Evolutionary conservation across 2,113 vertebrate species (phyloP).

Genomic region (Oryzias javanicus): DNA sequence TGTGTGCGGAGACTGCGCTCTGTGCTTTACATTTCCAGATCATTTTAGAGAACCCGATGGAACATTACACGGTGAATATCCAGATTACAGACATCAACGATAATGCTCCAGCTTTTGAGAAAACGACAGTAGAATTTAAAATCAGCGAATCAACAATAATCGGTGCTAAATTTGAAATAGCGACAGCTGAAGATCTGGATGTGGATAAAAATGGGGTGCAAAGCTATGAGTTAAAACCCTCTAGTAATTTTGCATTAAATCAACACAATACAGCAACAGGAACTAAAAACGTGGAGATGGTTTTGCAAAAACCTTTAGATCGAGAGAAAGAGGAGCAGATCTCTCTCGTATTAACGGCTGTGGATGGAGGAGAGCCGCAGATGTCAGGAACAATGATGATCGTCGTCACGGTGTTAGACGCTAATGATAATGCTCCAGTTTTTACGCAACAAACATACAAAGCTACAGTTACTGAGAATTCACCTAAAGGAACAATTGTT

Average conservation of each 20-base stretch:
- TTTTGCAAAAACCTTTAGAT: conserved; percentile 59
- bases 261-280: conserved; percentile 28
- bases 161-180: conserved; percentile 74
- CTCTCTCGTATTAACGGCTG: conserved; percentile 53
- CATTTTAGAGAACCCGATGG: conserved; percentile 62
- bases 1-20: conserved; percentile 51
- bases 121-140: conserved; percentile 73
- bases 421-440: conserved; percentile 82
- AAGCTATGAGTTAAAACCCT: conserved; percentile 66
- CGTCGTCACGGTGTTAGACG: conserved; percentile 82
- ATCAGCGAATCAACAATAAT: conserved; percentile 78
- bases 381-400: conserved; percentile 58
- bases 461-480: conserved; percentile 65
- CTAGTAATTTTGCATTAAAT: conserved; percentile 56
- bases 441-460: conserved; percentile 76
- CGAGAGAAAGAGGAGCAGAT: conserved; percentile 45
- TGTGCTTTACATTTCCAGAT: conserved; percentile 62
- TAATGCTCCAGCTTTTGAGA: conserved; percentile 70
- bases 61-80: conserved; percentile 53
- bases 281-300: conserved; percentile 51
- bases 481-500: conserved; percentile 42
- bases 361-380: conserved; percentile 58
- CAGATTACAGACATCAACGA: conserved; percentile 68
- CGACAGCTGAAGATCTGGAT: conserved; percentile 74
- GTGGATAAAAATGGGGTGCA: conserved; percentile 71